Conservation (phyloP, 2,797 vertebrate species). For the Semaprochilodus insignis region DNA sequence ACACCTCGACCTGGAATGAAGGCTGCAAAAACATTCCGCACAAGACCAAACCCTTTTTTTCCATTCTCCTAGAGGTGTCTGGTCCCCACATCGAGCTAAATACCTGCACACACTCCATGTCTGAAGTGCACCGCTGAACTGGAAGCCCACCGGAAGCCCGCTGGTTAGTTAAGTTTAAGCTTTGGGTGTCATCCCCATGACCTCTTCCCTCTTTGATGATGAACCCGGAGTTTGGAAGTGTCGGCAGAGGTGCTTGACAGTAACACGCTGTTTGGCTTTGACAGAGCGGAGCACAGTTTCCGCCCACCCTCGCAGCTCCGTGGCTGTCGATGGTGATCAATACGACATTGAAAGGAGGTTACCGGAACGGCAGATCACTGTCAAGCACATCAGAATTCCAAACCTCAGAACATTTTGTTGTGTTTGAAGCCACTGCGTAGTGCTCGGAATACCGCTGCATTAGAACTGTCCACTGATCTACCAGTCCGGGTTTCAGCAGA, state of each 20-base stretch:
- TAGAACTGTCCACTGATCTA: background rate
- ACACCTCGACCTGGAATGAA: no score
- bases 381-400: conserved; percentile 32
- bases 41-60: background rate
- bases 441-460: background rate
- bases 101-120: background rate
- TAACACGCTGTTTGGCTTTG: conserved; percentile 39
- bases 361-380: conserved; percentile 38
- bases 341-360: conserved; percentile 20
- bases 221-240: conserved; percentile 37
- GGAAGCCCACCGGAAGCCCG: background rate
- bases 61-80: background rate
- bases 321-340: conserved; percentile 40
- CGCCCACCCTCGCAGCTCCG: conserved; percentile 36
- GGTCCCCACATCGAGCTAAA: background rate
- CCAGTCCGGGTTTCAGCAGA: no score
- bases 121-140: background rate
- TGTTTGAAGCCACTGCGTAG: background rate
- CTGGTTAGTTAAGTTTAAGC: background rate
- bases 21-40: no score
- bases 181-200: background rate
- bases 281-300: conserved; percentile 40
- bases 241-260: conserved; percentile 40
- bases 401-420: conserved; percentile 8
- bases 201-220: conserved; percentile 17